Base-by-base conservation (phyloP, 1,140 invertebrate species). In the Nephotettix cincticeps region DNA sequence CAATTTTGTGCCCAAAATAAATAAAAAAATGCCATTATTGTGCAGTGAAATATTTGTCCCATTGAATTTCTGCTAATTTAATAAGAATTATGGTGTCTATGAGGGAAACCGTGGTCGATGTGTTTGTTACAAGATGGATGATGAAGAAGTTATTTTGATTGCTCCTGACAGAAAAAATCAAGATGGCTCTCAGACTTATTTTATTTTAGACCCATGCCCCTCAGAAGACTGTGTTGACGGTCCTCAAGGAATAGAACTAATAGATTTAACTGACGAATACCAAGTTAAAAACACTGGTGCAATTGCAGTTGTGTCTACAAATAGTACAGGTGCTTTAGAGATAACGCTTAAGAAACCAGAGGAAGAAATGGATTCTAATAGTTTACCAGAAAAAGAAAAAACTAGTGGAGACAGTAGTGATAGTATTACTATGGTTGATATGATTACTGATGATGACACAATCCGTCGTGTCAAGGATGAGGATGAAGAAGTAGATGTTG, bases 261-360 rank as follows among this genome's bases (percentile, higher is more conserved):
- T 61, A 4, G 56, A 61, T 29, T 28, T 61, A 29, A 27, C 56
- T 2, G 56, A 14, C 9, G 56, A 61, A 6, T 36, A 36, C 14
- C 4, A 36, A 36, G 56, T 61, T 6, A 61, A 61, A n/a, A 61
- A 61, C n/a, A 61, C 56, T 9, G 56, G 56, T 3, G 13, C 21
- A 14, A 61, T 61, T 27, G 56, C 56, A 27, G 56, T 61, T 21
- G 21, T 61, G 25, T 61, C 56, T 29, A 61, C 56, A 27, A 61
- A 27, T n/a, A 61, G 25, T 61, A 27, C 56, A 27, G 56, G 56
- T 11, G 56, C 21, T 27, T 29, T 61, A 28, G 56, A 61, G 25
- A 61, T 61, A 25, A 27, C 56, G 6, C 23, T 61, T 2, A 61
- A 14, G 13, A 29, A 61, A 14, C 13, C 13, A 61, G 25, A 25